Percentiles rank a stretch among this genome's conserved stretches.
These are phyloP conservation scores for Pomacea canaliculata DNA, from an alignment of 2,888 invertebrate genomes.

Conservation along the genomic window DNA sequence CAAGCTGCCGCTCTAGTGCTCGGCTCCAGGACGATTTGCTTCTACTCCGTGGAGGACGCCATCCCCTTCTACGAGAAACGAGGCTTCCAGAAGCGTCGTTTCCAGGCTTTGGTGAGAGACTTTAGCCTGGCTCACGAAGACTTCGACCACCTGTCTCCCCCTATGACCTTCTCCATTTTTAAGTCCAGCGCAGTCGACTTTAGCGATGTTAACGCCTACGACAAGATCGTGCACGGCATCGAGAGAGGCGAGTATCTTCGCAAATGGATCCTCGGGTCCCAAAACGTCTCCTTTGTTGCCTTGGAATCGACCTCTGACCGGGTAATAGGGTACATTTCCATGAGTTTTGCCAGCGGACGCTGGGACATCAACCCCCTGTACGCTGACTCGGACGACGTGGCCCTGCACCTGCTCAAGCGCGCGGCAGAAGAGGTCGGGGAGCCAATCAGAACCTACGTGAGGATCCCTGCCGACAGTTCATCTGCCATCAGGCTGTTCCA, in stretches of 20 bases:
- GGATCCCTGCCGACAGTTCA: slow-evolving; percentile 9
- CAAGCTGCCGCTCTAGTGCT: neutral
- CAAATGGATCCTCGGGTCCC: slow-evolving; percentile 6
- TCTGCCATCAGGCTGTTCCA: slow-evolving; percentile 18
- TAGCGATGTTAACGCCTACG: slow-evolving; percentile 10
- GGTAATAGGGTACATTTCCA: slow-evolving; percentile 14
- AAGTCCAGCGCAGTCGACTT: slow-evolving; percentile 4
- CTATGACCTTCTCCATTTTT: neutral
- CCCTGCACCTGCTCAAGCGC: slow-evolving; percentile 16
- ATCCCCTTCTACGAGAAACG: slow-evolving; percentile 7
- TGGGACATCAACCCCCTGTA: slow-evolving; percentile 22
- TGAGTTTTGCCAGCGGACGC: slow-evolving; percentile 14
- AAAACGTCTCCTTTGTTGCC: slow-evolving; percentile 16
- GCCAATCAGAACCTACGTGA: slow-evolving; percentile 11
- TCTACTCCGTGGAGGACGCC: slow-evolving; percentile 21
- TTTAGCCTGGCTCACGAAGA: slow-evolving; percentile 13
- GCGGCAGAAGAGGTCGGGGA: slow-evolving; percentile 6
- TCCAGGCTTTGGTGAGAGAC: slow-evolving; percentile 11
- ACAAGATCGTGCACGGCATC: slow-evolving; percentile 16
- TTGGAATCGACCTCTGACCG: slow-evolving; percentile 1
- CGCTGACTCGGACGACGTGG: slow-evolving; percentile 17
- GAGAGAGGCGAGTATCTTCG: slow-evolving; percentile 8
- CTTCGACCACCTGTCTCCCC: neutral
- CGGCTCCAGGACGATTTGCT: neutral
- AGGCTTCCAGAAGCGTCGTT: slow-evolving; percentile 14